phyloP scores from a whole-genome alignment of 2,888 invertebrate species.

The Acronicta psi region DNA sequence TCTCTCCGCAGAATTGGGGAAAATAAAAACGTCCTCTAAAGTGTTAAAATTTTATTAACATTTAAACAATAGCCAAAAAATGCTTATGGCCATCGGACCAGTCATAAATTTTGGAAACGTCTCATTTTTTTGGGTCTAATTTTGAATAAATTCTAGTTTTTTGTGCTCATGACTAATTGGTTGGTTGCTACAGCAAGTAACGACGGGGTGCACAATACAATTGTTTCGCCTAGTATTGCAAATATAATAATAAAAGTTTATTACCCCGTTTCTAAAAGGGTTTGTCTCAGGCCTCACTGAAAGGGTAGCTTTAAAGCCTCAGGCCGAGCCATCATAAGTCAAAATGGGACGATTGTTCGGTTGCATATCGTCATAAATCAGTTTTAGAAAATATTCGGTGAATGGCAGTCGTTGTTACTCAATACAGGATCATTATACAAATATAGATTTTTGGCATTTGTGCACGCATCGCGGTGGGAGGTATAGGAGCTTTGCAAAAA shows the following conservation, averaged over 20 bases:
- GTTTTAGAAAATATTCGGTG: slow-evolving; percentile 77
- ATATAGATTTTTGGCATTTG: slow-evolving; percentile 86
- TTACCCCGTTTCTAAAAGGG: slow-evolving; percentile 87
- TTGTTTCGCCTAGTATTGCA: slow-evolving; percentile 82
- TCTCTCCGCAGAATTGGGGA: slow-evolving; percentile 63
- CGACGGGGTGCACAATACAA: slow-evolving; percentile 79
- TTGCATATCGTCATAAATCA: slow-evolving; percentile 87
- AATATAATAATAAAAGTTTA: slow-evolving; percentile 88
- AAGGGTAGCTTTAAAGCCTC: slow-evolving; percentile 83
- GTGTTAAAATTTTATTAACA: slow-evolving; percentile 83
- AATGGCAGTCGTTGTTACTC: slow-evolving; percentile 80
- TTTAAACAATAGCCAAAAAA: slow-evolving; percentile 78
- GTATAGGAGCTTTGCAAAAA: slow-evolving; percentile 77
- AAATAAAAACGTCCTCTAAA: slow-evolving; percentile 75
- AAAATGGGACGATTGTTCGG: slow-evolving; percentile 83
- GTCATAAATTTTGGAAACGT: slow-evolving; percentile 81
- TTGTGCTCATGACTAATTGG: slow-evolving; percentile 85
- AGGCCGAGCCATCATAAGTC: slow-evolving; percentile 78
- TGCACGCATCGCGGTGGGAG: slow-evolving; percentile 87
- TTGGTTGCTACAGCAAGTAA: slow-evolving; percentile 67
- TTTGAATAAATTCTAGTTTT: slow-evolving; percentile 76
- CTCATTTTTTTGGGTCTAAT: slow-evolving; percentile 77
- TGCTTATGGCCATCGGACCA: slow-evolving; percentile 71
- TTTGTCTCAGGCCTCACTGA: slow-evolving; percentile 77
- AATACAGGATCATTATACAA: slow-evolving; percentile 88